phyloP scores from a whole-genome alignment of 1,140 invertebrate genomes.

The Drosophila sproati region DNA sequence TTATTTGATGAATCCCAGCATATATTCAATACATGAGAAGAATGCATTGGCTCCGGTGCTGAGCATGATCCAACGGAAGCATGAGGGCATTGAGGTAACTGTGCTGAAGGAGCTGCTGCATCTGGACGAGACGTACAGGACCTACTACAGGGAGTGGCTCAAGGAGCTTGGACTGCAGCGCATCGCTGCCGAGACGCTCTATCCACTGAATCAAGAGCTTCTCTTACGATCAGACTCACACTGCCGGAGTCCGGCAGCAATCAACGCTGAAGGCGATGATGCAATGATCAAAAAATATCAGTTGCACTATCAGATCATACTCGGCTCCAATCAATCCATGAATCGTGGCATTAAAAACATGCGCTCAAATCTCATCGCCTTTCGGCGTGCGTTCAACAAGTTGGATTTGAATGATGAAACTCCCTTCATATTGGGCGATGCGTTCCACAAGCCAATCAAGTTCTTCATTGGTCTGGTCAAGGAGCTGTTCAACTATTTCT shows the following conservation, averaged over 20 bases:
- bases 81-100: background rate
- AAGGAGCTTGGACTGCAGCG: slow-evolving; percentile 55
- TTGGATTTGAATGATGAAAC: slow-evolving; percentile 40
- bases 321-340: slow-evolving; percentile 46
- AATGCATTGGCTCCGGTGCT: background rate
- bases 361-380: slow-evolving; percentile 37
- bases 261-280: slow-evolving; percentile 47
- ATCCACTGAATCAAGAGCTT: slow-evolving; percentile 40
- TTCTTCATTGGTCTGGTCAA: slow-evolving; percentile 68
- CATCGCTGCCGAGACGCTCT: slow-evolving; percentile 48
- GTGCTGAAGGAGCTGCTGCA: slow-evolving; percentile 34
- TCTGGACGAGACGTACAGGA: slow-evolving; percentile 43
- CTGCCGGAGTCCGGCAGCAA: slow-evolving; percentile 50
- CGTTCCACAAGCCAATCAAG: slow-evolving; percentile 69
- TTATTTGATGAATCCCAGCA: background rate
- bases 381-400: slow-evolving; percentile 34
- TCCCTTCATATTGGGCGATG: slow-evolving; percentile 58
- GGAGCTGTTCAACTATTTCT: slow-evolving; percentile 69
- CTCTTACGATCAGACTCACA: slow-evolving; percentile 15
- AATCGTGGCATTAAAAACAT: slow-evolving; percentile 17
- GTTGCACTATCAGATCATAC: slow-evolving; percentile 55
- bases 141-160: slow-evolving; percentile 29
- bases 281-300: slow-evolving; percentile 54
- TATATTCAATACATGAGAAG: background rate
- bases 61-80: background rate